Evolutionary conservation across 2,888 invertebrate genomes (phyloP), one percentile per base, ranked within the genome.

Genomic region (Ariolimax columbianus): DNA sequence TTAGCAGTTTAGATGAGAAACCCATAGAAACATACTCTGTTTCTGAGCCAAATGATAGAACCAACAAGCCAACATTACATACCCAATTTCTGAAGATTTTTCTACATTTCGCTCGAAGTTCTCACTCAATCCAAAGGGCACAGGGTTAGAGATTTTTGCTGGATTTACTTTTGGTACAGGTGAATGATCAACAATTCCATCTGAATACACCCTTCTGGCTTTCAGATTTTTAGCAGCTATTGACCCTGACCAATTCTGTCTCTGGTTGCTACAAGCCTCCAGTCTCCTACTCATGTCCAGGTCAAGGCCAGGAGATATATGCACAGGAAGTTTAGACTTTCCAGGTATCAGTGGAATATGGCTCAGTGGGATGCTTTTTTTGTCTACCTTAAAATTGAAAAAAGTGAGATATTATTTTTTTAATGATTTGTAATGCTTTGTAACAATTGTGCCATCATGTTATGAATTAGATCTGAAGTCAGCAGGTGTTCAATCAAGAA

Each of bases 271-370:
- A 30, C 68, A 73, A 19, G 68, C 43, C 7, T 40, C 51, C 7
- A 63, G 63, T n/a, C 73, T 66, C 59, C 43, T 59, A 33, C 51
- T 78, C 33, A 73, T 36, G 19, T 77, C 77, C 6, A 88, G 40
- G 36, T 90, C 89, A 9, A 85, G 68, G 40, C 83, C 75, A 26
- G 88, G 85, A 23, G 83, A 72, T 9, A 88, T 87, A 9, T 87
- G 87, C 72, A 91, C 87, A 40, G 89, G 90, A 40, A 91, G 86
- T 73, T 89, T 88, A 63, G 91, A 90, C 9, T 86, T 88, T 72
- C 90, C 90, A 63, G 91, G 90, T 30, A 91, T 90, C 11, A 92
- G 86, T 14, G 92, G 91, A 63, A 92, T 91, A 70, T 91, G 90
- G 84, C 90, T 91, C 19, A 88, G 87, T 14, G 90, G 90, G 23